These are phyloP conservation scores for Drosophila vallismaia DNA, from an alignment of 2,888 invertebrate genomes.

Conservation along the genomic window DNA sequence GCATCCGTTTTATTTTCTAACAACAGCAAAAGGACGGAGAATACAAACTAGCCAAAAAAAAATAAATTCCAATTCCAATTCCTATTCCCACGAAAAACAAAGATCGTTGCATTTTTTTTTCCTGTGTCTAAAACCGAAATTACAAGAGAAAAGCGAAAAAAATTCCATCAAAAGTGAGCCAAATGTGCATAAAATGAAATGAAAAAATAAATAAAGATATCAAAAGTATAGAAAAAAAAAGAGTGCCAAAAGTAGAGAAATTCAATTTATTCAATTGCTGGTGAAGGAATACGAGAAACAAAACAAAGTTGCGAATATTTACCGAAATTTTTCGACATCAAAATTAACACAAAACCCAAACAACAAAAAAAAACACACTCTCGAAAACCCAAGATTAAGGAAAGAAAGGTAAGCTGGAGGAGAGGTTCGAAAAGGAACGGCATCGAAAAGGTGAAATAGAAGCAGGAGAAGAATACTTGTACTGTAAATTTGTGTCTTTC, in stretches of 20 bases:
- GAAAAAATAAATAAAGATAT: constrained; percentile 17
- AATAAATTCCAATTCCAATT: background rate
- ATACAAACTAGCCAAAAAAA: background rate
- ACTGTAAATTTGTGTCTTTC: constrained; percentile 23
- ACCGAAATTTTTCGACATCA: constrained; percentile 2
- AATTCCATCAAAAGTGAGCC: background rate
- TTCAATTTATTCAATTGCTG: background rate
- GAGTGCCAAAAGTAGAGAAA: constrained; percentile 30
- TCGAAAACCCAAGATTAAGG: constrained; percentile 6
- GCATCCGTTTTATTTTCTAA: background rate
- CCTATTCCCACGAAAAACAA: background rate
- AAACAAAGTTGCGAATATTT: constrained; percentile 30
- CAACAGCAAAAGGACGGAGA: background rate
- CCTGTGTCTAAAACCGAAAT: constrained; percentile 24
- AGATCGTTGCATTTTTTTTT: constrained; percentile 23
- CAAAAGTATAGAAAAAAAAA: background rate
- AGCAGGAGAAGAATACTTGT: constrained; percentile 25
- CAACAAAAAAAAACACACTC: background rate
- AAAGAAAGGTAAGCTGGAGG: constrained; percentile 17
- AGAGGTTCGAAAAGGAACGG: background rate
- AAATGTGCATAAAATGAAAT: background rate
- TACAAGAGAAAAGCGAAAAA: background rate
- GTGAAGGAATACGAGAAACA: constrained; percentile 42
- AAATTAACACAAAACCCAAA: background rate
- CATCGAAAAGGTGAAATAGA: constrained; percentile 5